Base-by-base conservation (phyloP, 2,797 vertebrate species). In the Eidolon dupreanum region DNA sequence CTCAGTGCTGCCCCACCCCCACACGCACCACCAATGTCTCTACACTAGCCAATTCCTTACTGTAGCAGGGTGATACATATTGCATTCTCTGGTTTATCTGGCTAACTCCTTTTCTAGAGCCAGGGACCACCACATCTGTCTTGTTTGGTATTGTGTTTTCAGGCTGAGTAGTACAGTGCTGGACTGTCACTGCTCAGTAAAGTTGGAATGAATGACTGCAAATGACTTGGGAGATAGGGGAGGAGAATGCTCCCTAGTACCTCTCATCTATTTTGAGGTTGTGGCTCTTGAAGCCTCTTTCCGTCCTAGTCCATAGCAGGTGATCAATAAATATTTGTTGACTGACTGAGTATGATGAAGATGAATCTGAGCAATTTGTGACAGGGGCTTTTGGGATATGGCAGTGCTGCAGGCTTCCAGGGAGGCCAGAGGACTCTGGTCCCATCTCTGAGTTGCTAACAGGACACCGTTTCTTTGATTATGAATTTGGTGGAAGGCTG, bases 1-100 rank as follows among this genome's bases (percentile, higher is more conserved):
- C 22, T 74, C 55, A 55, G 41, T 11, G n/a, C 51, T 38, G 15
- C 22, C 22, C 4, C 59, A 61, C 16, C 2, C 49, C 49, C 16
- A 3, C 59, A 12, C 16, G 2, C 0, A 2, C 20, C n/a, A 0
- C 1, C 28, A 8, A n/a, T 6, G 22, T 57, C 71, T 86, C 49
- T n/a, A 0, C 0, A 13, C 8, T 11, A 51, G n/a, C 53, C 6
- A 31, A 0, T 24, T 2, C 4, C 31, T 38, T 77, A 55, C 1
- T 46, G 57, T 24, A 26, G 28, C 16, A 24, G 1, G 4, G 8
- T 49, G 49, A 49, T 55, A 15, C 22, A 2, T 4, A 1, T n/a
- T 46, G 7, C 33, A 38, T 71, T 86, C 10, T 13, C 33, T 1
- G 1, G 20, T 11, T 6, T 46, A 43, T 24, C 31, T 74, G 17